These are phyloP conservation scores for Ciconia boyciana DNA, from an alignment of 2,113 vertebrate species.

Conservation along the genomic window DNA sequence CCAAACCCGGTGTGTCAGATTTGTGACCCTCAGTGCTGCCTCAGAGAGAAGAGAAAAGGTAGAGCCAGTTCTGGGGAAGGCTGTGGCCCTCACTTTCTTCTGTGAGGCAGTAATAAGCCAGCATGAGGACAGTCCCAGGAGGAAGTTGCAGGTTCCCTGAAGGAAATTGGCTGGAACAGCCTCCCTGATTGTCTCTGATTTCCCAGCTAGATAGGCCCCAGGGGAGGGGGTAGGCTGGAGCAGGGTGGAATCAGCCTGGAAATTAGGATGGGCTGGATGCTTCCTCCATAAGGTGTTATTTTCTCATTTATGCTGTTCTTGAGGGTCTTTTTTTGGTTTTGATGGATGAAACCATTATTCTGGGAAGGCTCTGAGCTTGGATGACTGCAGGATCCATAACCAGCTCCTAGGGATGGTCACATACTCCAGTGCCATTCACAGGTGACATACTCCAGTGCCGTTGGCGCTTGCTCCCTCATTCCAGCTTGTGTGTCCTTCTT, in stretches of 20 bases:
- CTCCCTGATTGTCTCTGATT: constrained; percentile 47
- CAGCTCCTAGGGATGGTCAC: not conserved
- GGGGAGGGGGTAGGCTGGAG: constrained; percentile 15
- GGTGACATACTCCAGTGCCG: rapidly evolving
- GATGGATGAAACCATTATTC: not conserved
- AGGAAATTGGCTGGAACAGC: constrained; percentile 58
- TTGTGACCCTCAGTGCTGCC: not conserved
- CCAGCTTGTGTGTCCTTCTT: not conserved
- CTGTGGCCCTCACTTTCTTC: not conserved
- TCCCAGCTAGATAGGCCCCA: constrained; percentile 46
- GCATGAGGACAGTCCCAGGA: constrained; percentile 33
- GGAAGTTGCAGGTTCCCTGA: constrained; percentile 55
- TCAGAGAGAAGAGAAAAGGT: not conserved
- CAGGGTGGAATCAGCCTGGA: constrained; percentile 32
- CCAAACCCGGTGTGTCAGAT: not conserved
- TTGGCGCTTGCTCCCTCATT: not conserved
- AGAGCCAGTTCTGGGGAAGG: not conserved
- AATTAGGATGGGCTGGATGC: constrained; percentile 29
- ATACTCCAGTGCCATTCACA: not conserved
- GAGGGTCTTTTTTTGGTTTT: not conserved
- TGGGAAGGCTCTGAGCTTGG: not conserved
- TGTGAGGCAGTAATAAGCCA: not conserved
- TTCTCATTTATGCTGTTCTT: not conserved
- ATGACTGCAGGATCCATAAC: not conserved
- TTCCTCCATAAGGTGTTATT: not conserved